Percentiles rank a stretch among this genome's conserved stretches.
phyloP scores from a whole-genome alignment of 2,797 vertebrate species.

The Anguilla pacifica region DNA sequence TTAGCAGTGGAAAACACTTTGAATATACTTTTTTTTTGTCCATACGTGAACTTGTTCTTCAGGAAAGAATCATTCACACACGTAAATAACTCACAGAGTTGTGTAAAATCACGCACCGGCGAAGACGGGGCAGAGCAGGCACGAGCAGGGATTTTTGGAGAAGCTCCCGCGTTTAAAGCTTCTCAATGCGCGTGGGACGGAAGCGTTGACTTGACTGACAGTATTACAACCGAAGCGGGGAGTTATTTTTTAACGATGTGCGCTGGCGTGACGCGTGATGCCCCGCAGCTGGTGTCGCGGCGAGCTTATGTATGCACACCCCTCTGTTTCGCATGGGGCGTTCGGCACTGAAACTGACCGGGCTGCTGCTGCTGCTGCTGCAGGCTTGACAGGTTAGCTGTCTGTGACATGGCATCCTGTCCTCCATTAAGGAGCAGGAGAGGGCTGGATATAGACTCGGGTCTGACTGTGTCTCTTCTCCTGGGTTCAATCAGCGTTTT shows the following conservation, averaged over 20 bases:
- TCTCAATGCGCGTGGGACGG: not conserved
- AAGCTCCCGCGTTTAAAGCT: not conserved
- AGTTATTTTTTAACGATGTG: not conserved
- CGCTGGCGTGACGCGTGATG: not conserved
- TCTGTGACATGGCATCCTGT: not conserved
- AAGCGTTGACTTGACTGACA: not conserved
- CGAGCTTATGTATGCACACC: not conserved
- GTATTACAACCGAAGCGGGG: not conserved
- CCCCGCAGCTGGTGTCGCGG: not conserved
- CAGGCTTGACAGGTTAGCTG: constrained; percentile 1
- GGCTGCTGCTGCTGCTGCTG: not conserved
- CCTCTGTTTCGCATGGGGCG: not conserved
- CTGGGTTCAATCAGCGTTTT: not conserved
- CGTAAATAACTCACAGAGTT: not conserved
- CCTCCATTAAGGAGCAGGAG: not conserved
- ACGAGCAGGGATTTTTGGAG: not conserved
- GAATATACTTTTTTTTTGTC: not conserved
- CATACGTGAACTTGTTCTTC: not conserved
- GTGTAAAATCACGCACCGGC: not conserved
- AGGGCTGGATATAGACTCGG: not conserved
- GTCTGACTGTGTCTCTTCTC: not conserved
- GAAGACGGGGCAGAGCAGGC: not conserved
- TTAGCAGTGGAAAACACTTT: not conserved
- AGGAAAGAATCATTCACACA: not conserved
- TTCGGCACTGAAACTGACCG: not conserved